Conservation (phyloP, 2,888 invertebrate species). For the Tinea semifulvella region DNA sequence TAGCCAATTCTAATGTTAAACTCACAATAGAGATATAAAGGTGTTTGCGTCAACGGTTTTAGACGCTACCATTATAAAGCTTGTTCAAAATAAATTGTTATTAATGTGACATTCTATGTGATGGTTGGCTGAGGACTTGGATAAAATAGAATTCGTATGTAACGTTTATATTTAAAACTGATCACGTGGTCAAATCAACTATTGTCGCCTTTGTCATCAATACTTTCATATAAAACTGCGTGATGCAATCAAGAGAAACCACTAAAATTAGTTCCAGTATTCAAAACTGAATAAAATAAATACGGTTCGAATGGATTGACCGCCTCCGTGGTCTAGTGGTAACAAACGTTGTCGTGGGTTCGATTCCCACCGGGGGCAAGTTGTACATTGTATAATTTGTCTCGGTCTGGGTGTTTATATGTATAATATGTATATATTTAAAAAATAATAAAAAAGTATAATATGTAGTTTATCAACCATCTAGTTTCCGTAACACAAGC, state of each 20-base stretch:
- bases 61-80: neutral
- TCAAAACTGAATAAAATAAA: neutral
- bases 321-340: no score
- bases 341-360: no score
- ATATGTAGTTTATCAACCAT: no score
- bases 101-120: neutral
- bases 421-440: no score
- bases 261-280: neutral
- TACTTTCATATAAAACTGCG: no score
- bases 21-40: conserved; percentile 18
- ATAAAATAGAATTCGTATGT: neutral
- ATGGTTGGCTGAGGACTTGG: neutral
- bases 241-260: neutral
- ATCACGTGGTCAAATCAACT: neutral
- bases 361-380: no score
- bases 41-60: conserved; percentile 12
- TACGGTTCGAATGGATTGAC: no score
- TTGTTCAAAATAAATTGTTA: neutral
- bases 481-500: no score
- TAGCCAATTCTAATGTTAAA: conserved; percentile 19
- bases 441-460: no score
- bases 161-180: conserved; percentile 6
- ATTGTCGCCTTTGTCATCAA: no score
- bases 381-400: no score
- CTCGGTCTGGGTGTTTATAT: no score